phyloP scores from a whole-genome alignment of 2,113 vertebrate species.

The Amphiprion ocellaris region DNA sequence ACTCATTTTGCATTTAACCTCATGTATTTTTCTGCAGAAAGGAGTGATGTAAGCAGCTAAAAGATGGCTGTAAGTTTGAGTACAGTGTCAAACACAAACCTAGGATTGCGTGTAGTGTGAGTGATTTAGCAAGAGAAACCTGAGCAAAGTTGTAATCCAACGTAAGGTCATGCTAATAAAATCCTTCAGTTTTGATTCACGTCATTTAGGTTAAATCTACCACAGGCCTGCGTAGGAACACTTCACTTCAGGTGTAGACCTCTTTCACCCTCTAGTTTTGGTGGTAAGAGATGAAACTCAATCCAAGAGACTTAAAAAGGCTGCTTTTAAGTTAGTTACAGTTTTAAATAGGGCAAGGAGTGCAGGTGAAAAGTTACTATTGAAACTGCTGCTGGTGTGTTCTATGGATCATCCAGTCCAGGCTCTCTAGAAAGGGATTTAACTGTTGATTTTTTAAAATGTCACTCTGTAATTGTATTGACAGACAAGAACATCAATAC shows the following conservation, averaged over 20 bases:
- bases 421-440: neutral
- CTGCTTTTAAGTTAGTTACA: neutral
- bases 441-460: neutral
- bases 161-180: neutral
- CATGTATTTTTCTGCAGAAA: no score
- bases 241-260: neutral
- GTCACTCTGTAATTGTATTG: neutral
- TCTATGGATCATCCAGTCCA: slow-evolving; percentile 14
- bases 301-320: neutral
- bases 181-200: neutral
- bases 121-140: neutral
- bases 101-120: no score
- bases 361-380: slow-evolving; percentile 1
- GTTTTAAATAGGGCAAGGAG: slow-evolving; percentile 1
- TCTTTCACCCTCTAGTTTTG: neutral
- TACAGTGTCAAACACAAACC: no score
- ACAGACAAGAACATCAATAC: neutral
- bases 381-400: neutral
- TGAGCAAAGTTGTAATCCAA: neutral
- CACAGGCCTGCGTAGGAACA: neutral
- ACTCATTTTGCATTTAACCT: no score
- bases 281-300: neutral
- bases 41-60: no score
- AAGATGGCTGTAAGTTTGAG: no score
- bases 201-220: neutral